Conservation (phyloP, 1,140 invertebrate species). For the Thaumatotibia leucotreta region DNA sequence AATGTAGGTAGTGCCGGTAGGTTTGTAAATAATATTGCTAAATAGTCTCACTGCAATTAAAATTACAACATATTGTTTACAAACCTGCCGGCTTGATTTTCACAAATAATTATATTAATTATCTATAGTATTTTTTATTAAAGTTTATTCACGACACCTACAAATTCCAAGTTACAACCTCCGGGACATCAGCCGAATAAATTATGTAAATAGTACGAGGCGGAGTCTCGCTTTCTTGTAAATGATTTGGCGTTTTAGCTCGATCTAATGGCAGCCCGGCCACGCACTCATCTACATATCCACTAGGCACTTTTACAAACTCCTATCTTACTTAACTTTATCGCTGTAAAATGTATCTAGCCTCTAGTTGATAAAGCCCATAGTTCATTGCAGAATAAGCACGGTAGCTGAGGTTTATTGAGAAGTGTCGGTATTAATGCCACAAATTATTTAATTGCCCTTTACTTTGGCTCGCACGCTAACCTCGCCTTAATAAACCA, state of each 20-base stretch:
- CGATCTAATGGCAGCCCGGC: constrained; percentile 48
- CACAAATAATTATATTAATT: too few relatives aligned
- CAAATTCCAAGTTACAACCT: constrained; percentile 40
- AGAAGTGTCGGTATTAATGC: constrained; percentile 29
- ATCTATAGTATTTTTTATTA: neutral
- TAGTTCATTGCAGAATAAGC: neutral
- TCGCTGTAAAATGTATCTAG: neutral
- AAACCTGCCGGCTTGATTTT: too few relatives aligned
- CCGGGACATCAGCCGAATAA: constrained; percentile 50
- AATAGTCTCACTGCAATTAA: too few relatives aligned
- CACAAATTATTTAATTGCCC: constrained; percentile 69
- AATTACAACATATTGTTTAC: too few relatives aligned
- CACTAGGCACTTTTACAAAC: neutral
- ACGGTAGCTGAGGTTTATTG: neutral
- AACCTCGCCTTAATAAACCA: constrained; percentile 15
- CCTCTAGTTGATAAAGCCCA: neutral
- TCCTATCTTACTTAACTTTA: neutral
- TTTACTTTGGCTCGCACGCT: constrained; percentile 49
- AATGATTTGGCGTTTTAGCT: constrained; percentile 71
- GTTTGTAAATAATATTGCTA: too few relatives aligned
- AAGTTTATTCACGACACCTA: neutral
- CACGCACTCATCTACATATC: constrained; percentile 46
- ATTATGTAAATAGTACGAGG: constrained; percentile 72
- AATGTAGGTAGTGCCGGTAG: too few relatives aligned
- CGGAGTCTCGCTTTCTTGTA: constrained; percentile 72